A percentile compares a stretch with the other conserved stretches of the same genome.
These are phyloP conservation scores for Luidia sarsii DNA, from an alignment of 53 echinoderm and acorn worm species.

Conservation along the genomic window DNA sequence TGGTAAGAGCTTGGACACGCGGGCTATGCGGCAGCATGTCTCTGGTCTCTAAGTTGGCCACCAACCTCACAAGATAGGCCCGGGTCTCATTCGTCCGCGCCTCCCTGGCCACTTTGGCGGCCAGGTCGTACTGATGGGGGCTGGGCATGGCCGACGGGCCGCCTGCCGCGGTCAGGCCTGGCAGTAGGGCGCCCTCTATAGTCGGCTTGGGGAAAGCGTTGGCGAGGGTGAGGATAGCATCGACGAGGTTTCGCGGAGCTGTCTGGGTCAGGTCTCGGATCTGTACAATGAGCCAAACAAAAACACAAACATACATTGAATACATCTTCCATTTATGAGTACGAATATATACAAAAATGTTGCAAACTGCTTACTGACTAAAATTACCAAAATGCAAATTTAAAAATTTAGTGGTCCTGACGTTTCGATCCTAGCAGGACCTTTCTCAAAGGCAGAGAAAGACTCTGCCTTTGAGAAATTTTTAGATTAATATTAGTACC, in stretches of 20 bases:
- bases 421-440: too few species aligned
- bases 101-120: constrained; percentile 64
- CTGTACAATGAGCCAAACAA: background rate
- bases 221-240: constrained; percentile 20
- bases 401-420: too few species aligned
- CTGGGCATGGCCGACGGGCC: background rate
- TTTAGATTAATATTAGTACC: too few species aligned
- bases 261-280: constrained; percentile 22
- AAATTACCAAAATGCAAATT: too few species aligned
- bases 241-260: constrained; percentile 40
- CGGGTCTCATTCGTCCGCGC: constrained; percentile 62
- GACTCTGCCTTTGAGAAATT: too few species aligned
- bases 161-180: constrained; percentile 14
- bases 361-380: too few species aligned
- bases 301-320: background rate
- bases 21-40: too few species aligned
- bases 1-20: too few species aligned
- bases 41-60: too few species aligned
- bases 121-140: constrained; percentile 57
- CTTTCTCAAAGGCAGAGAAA: too few species aligned
- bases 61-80: constrained; percentile 53
- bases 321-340: too few species aligned
- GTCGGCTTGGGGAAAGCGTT: constrained; percentile 67
- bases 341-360: too few species aligned
- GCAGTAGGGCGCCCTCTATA: constrained; percentile 65